Base-by-base conservation (phyloP, 2,113 vertebrate genomes). In the Percopsis transmontana region DNA sequence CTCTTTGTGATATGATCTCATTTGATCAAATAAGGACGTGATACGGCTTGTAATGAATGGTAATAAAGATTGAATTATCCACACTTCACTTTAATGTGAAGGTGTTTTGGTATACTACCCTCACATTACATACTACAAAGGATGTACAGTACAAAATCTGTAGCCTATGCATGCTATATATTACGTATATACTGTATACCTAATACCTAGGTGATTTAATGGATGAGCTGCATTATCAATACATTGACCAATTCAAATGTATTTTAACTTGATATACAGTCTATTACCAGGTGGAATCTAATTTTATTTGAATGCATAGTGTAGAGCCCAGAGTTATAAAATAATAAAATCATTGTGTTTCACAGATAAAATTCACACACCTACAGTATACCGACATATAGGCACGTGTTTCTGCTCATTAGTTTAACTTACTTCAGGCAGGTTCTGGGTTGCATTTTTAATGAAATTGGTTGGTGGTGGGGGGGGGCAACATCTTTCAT, bases 61-160 rank as follows among this genome's bases (percentile, higher is more conserved):
- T 74, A 70, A 85, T 79, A 64, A 77, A 70, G 75, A 81, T 64
- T 51, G 62, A 79, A 86, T 81, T 79, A 77, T 67, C 62, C 66
- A 60, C 50, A 33, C 67, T 67, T 33, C 62, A 71, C 79, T 70
- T 56, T 40, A 50, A 33, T 6, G 27, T 33, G 5, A 33, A 33
- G 5, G 27, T 4, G 27, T 33, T 33, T 33, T 33, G 27, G 27
- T 33, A 33, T 33, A 47, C 15, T 47, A 16, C 45, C 15, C 45
- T 16, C n/a, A 47, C 45, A 47, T 47, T 47, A 47, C 14, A 47
- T n/a, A 47, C n/a, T 15, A 16, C 45, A 47, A 16, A 1, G 45
- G 5, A 33, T 33, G 5, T 33, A 16, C 51, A 53, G 5, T 33
- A 16, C 51, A 53, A 7, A 21, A 12, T 12, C 51, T 53, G 21